phyloP scores from a whole-genome alignment of 2,888 invertebrate species.

The Camponotus fellah region DNA sequence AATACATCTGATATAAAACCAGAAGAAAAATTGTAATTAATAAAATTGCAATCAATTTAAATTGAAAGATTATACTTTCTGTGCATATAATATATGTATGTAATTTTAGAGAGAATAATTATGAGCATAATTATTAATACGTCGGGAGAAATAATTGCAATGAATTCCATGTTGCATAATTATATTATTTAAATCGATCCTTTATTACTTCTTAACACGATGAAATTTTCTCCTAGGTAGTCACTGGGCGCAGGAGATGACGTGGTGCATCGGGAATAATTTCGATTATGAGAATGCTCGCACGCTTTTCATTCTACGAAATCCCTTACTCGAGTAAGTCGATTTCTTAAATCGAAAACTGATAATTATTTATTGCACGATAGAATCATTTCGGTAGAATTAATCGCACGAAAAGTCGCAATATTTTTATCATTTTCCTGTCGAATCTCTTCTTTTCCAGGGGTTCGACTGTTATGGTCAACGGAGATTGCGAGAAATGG shows the following conservation, averaged over 20 bases:
- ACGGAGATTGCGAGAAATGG: constrained; percentile 79
- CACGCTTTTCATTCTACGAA: constrained; percentile 87
- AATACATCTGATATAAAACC: neutral
- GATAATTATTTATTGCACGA: neutral
- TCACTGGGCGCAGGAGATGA: constrained; percentile 98
- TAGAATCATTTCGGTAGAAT: neutral
- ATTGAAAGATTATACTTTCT: too few species aligned
- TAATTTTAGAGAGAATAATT: neutral
- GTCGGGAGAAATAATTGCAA: neutral
- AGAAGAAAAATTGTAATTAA: neutral
- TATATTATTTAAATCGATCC: neutral
- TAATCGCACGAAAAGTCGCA: neutral
- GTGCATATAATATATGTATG: neutral
- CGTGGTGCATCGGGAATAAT: constrained; percentile 95
- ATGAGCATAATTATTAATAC: neutral
- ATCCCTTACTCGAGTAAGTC: constrained; percentile 85
- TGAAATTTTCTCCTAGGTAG: constrained; percentile 88
- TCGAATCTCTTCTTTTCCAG: constrained; percentile 63
- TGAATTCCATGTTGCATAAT: neutral
- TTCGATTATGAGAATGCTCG: constrained; percentile 92
- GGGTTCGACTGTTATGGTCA: constrained; percentile 81
- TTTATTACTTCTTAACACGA: constrained; percentile 10
- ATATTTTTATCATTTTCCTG: constrained; percentile 18
- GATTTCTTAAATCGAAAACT: neutral
- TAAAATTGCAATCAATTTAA: neutral